A percentile compares a stretch with the other conserved stretches of the same genome.
Evolutionary conservation across 2,113 vertebrate species (phyloP).

Genomic region (Actenoides hombroni): DNA sequence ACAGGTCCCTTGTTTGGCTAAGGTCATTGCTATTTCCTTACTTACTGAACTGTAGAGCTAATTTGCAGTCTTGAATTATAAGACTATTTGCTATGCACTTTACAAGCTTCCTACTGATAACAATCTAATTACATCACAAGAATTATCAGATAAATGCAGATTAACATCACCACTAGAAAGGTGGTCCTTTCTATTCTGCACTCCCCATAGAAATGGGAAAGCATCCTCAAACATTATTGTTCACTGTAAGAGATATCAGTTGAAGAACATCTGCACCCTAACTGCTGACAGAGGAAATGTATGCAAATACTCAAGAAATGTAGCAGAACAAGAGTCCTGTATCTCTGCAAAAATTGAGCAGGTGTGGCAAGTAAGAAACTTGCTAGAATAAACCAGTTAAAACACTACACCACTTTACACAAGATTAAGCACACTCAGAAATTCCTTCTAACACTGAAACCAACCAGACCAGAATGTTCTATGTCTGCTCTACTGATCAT

Average conservation of each 20-base stretch:
- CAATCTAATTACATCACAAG: background rate
- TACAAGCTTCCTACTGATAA: background rate
- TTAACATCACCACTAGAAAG: background rate
- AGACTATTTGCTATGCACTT: background rate
- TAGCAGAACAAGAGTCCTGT: background rate
- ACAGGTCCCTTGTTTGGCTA: background rate
- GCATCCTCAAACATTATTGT: background rate
- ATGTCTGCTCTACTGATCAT: background rate
- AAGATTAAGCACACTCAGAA: background rate
- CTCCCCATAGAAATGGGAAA: background rate
- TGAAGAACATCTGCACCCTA: background rate
- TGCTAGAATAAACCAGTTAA: background rate
- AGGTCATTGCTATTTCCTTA: background rate
- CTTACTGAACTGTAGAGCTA: background rate
- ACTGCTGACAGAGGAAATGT: background rate
- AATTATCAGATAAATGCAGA: background rate
- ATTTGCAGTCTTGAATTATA: background rate
- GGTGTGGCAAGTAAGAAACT: background rate
- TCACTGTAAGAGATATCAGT: background rate
- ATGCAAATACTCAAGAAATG: background rate
- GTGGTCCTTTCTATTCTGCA: background rate
- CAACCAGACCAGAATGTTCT: background rate
- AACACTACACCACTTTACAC: background rate
- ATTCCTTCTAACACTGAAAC: background rate
- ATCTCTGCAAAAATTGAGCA: background rate